Percentiles rank a stretch among this genome's conserved stretches.
Evolutionary conservation across 2,888 invertebrate genomes (phyloP).

Genomic region (Leptinotarsa haldemani): DNA sequence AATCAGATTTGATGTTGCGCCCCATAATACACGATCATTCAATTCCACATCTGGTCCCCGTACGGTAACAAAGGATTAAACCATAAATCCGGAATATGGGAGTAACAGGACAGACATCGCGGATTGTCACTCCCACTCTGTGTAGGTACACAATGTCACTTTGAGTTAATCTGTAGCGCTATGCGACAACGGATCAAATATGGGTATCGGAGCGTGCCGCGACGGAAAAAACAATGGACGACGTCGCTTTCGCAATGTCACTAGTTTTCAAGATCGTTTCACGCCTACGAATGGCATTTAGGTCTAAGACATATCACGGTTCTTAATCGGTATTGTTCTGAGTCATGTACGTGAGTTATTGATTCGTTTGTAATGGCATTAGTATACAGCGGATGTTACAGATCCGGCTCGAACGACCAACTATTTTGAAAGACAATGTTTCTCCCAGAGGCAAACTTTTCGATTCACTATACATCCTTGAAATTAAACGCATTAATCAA

Average conservation of each 20-base stretch:
- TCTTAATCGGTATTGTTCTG: neutral
- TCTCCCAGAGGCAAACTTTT: neutral
- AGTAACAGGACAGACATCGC: conserved; percentile 33
- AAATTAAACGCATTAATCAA: no score
- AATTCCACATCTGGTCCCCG: conserved; percentile 31
- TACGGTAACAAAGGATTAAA: conserved; percentile 36
- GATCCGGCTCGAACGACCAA: conserved; percentile 15
- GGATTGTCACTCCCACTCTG: conserved; percentile 41
- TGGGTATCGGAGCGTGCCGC: conserved; percentile 26
- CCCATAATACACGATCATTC: conserved; percentile 19
- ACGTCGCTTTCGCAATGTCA: conserved; percentile 25
- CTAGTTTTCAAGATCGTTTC: conserved; percentile 18
- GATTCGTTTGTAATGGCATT: neutral
- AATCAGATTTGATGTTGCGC: conserved; percentile 3
- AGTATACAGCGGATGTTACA: neutral
- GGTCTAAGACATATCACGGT: conserved; percentile 11
- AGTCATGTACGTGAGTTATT: neutral
- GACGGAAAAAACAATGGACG: conserved; percentile 29
- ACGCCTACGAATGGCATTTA: conserved; percentile 18
- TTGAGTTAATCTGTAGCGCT: conserved; percentile 37
- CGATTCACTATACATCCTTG: no score
- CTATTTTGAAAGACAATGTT: neutral
- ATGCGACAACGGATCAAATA: conserved; percentile 37
- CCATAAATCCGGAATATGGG: conserved; percentile 42
- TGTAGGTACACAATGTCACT: conserved; percentile 38